phyloP scores from a whole-genome alignment of 2,888 invertebrate species.

The Mallateleia sp. region DNA sequence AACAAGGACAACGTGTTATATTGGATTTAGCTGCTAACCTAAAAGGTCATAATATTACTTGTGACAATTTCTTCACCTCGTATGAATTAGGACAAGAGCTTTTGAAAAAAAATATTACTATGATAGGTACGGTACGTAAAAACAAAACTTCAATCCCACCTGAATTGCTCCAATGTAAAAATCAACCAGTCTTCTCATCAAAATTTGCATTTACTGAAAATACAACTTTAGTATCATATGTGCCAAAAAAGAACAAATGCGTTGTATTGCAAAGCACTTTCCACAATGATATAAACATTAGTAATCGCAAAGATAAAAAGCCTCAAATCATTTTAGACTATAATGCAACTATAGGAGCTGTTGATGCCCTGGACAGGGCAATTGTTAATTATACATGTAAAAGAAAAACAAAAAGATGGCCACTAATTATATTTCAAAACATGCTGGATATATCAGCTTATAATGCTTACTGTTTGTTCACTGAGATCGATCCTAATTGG shows the following conservation, averaged over 20 bases:
- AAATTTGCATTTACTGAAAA: not conserved
- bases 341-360: slow-evolving; percentile 7
- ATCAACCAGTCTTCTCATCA: not conserved
- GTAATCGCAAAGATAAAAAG: slow-evolving; percentile 17
- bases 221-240: not conserved
- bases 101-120: slow-evolving; percentile 9
- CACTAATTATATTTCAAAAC: slow-evolving; percentile 26
- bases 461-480: slow-evolving; percentile 28
- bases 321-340: slow-evolving; percentile 35
- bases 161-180: not conserved
- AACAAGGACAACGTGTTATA: slow-evolving; percentile 2
- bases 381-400: slow-evolving; percentile 34
- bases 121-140: slow-evolving; percentile 14
- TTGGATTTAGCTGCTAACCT: slow-evolving; percentile 3
- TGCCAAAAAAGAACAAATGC: not conserved
- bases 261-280: not conserved
- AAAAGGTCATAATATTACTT: slow-evolving; percentile 14
- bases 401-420: slow-evolving; percentile 31
- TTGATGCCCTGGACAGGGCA: slow-evolving; percentile 35
- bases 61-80: slow-evolving; percentile 15
- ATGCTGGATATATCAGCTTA: slow-evolving; percentile 26
- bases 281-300: slow-evolving; percentile 11
- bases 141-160: slow-evolving; percentile 13
- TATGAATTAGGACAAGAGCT: slow-evolving; percentile 11
- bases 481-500: slow-evolving; percentile 14